phyloP scores from a whole-genome alignment of 2,888 invertebrate species.

The Dorcus hopei region DNA sequence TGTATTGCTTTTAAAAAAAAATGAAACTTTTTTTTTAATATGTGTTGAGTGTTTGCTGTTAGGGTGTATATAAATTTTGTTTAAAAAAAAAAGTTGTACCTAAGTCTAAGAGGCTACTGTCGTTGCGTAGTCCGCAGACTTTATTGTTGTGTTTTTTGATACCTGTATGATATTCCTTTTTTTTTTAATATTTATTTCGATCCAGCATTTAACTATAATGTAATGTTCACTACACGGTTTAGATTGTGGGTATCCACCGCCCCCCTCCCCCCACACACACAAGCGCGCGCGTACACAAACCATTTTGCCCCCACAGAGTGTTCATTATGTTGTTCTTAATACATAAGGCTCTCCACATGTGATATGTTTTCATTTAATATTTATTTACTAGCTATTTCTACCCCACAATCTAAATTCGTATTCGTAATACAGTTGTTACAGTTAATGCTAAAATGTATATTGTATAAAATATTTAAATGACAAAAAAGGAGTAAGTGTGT shows the following conservation, averaged over 20 bases:
- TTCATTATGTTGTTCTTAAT: conserved; percentile 10
- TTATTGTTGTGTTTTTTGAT: conserved; percentile 13
- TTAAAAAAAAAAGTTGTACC: conserved; percentile 11
- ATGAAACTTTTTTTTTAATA: conserved; percentile 5
- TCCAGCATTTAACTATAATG: not conserved
- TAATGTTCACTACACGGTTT: no score
- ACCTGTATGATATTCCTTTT: conserved; percentile 16
- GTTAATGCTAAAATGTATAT: conserved; percentile 34
- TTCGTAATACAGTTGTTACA: conserved; percentile 29
- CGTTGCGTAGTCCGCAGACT: conserved; percentile 5
- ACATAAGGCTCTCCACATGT: conserved; percentile 12
- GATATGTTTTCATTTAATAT: conserved; percentile 21
- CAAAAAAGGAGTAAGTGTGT: conserved; percentile 41
- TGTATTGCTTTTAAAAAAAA: no score
- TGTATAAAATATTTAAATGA: conserved; percentile 32
- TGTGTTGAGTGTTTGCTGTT: conserved; percentile 12
- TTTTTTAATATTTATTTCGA: conserved; percentile 11
- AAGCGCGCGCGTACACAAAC: not conserved
- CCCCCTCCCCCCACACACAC: not conserved
- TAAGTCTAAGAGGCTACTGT: conserved; percentile 9
- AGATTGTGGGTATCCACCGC: not conserved
- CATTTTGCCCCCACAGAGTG: conserved; percentile 8
- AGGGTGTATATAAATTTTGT: conserved; percentile 5
- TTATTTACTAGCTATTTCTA: conserved; percentile 10
- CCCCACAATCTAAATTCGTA: conserved; percentile 25